phyloP scores from a whole-genome alignment of 2,888 invertebrate genomes.

The Scrobipalpa costella region DNA sequence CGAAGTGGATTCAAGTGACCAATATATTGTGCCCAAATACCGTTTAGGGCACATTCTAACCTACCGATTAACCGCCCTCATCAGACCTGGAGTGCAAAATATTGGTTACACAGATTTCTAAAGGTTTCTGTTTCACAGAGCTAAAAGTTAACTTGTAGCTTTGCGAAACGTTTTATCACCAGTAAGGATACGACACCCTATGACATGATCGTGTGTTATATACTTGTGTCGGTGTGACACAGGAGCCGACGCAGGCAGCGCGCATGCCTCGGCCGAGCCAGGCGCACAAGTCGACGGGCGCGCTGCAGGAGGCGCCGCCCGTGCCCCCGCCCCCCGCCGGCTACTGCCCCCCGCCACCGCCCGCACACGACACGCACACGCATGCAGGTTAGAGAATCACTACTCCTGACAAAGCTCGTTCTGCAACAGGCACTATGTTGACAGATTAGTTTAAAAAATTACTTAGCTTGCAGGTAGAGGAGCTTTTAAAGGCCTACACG shows the following conservation, averaged over 20 bases:
- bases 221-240: constrained; percentile 11
- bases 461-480: too few species aligned
- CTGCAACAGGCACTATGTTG: too few species aligned
- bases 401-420: neutral
- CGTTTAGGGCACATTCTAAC: neutral
- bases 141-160: too few species aligned
- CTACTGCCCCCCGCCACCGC: constrained; percentile 51
- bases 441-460: too few species aligned
- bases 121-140: too few species aligned
- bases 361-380: constrained; percentile 37
- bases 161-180: too few species aligned
- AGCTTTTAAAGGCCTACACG: too few species aligned
- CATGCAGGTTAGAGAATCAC: constrained; percentile 43
- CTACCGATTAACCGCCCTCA: too few species aligned
- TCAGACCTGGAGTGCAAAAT: neutral
- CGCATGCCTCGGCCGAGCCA: constrained; percentile 27
- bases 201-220: neutral
- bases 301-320: constrained; percentile 65
- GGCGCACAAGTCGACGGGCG: constrained; percentile 67
- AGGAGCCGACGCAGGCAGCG: constrained; percentile 40
- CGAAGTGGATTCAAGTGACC: neutral
- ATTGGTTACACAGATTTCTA: too few species aligned
- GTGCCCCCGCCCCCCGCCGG: constrained; percentile 68
- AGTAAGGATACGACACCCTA: neutral
- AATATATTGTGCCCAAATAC: neutral